These are phyloP conservation scores for Gymnarchus niloticus DNA, from an alignment of 2,113 vertebrate species.

Conservation along the genomic window DNA sequence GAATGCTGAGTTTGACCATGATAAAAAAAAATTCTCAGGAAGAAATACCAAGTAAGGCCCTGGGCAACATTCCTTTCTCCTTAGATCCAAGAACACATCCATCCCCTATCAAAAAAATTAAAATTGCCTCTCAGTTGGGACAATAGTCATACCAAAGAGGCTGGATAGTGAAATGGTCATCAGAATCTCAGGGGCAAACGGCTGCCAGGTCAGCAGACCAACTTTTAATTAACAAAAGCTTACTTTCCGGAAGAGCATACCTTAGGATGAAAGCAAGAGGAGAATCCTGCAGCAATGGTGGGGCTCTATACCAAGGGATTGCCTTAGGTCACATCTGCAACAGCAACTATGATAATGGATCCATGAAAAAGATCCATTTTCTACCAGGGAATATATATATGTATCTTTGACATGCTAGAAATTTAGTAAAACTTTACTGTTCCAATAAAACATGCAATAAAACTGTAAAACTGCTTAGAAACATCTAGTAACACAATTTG, in stretches of 20 bases:
- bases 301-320: too few species aligned
- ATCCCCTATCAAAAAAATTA: not conserved
- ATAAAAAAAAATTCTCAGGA: not conserved
- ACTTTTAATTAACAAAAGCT: not conserved
- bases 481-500: not conserved
- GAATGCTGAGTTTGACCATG: not conserved
- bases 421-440: not conserved
- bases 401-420: not conserved
- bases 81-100: not conserved
- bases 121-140: not conserved
- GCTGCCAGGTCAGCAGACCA: not conserved
- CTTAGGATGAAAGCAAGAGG: not conserved
- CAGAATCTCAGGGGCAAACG: not conserved
- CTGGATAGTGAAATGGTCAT: not conserved
- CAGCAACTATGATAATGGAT: not conserved
- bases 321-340: not conserved
- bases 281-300: not conserved
- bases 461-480: not conserved
- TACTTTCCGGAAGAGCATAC: not conserved
- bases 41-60: not conserved
- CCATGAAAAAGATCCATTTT: not conserved
- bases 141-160: not conserved
- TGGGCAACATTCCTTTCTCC: not conserved
- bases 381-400: not conserved
- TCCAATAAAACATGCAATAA: not conserved